Base-by-base conservation (phyloP, 2,113 vertebrate species). In the Murina feae region DNA sequence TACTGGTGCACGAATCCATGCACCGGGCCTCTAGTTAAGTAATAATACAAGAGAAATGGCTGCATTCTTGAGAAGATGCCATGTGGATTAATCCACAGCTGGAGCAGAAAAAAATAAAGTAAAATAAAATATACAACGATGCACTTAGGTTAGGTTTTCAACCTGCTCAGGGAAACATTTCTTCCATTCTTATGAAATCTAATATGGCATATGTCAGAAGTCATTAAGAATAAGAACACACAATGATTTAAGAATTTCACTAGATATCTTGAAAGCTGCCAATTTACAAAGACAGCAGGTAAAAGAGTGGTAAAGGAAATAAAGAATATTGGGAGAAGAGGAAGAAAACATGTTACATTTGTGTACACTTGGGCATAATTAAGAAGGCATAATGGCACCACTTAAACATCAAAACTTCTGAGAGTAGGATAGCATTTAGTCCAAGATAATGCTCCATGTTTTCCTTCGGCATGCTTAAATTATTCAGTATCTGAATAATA, bases 171-270 rank as follows among this genome's bases (percentile, higher is more conserved):
- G 58, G n/a, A 93, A 88, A 51, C 23, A 49, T 58, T 55, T 90
- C 51, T 86, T 92, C 21, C 9, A 65, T 71, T 95, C 37, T 78
- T 78, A 32, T 42, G 23, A 79, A 92, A 90, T 83, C 47, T 63
- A 92, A 86, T 88, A 80, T 32, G 53, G 42, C 63, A 92, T 37
- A 72, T 96, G 28, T 32, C 47, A 65, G 60, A 78, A 90, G 32
- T 32, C 37, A 74, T 89, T 91, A 83, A 85, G 30, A 82, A 53
- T 63, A 63, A 89, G 32, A 85, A 47, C 47, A 75, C 47, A 28
- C 49, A 68, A 44, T 85, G 35, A 69, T 81, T 37, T 18, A 82
- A 80, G 28, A 95, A 93, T 89, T 89, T 84, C 25, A 78, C 63
- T 51, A 53, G 53, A 71, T 55, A 53, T 53, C 66, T 37, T 78